Evolutionary conservation across 2,113 vertebrate genomes (phyloP), one percentile per base, ranked within the genome.

Genomic region (Furnarius figulus): DNA sequence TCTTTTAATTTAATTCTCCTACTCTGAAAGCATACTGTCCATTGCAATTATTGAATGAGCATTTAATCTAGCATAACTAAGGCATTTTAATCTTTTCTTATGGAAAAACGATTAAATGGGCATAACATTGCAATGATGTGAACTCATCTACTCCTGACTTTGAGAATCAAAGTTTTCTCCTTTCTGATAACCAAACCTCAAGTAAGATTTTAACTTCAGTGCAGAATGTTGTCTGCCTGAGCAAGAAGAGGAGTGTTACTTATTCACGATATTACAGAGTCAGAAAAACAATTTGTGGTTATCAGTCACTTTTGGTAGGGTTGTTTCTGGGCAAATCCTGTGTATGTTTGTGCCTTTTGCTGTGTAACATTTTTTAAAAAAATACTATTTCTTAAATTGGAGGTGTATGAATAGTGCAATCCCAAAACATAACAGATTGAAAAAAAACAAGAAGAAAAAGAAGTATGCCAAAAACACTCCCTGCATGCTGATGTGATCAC

Each of bases 1-100:
- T 98, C 97, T 97, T 98, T 98, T 98, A 98, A 98, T 98, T 98
- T 98, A 98, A 98, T 99, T 98, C 98, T 98, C 98, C 97, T 97
- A 98, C 98, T 98, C 97, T 97, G 97, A 98, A 98, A 99, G 98
- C 97, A 98, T 98, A 97, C 98, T 98, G 98, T 99, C 99, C 96
- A 82, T 96, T 97, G 98, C 98, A 98, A 99, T 99, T 99, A 99
- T 96, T 8, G 90, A 97, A 97, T 95, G 96, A 98, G 97, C 98
- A 98, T 98, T 98, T 98, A 98, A 98, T 98, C 97, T 98, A 95
- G 65, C 80, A 97, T 95, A 98, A 97, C 97, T 97, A 97, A 98
- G 97, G 98, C 98, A 97, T 97, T 98, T 98, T 98, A 98, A 98
- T 98, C 96, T 98, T 98, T 98, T 97, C 96, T 97, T 97, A 97